A percentile compares a stretch with the other conserved stretches of the same genome.
Evolutionary conservation across 53 echinoderm and acorn worm species (phyloP).

Genomic region (Crossaster papposus): DNA sequence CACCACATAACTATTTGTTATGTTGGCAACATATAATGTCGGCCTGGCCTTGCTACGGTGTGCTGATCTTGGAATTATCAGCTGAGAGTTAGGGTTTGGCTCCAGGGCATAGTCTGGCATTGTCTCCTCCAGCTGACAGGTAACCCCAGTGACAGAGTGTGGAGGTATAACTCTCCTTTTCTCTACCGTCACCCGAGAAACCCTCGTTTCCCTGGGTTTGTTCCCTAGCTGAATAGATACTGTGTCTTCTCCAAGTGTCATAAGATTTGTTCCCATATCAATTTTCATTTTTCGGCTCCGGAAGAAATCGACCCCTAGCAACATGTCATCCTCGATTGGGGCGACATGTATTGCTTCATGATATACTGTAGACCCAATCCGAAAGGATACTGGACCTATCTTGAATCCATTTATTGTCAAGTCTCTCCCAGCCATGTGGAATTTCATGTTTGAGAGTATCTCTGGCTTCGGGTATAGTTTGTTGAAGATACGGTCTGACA

Average conservation of each 20-base stretch:
- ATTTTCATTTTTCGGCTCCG: not conserved
- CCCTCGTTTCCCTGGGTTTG: slow-evolving; percentile 9
- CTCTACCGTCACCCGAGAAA: slow-evolving; percentile 21
- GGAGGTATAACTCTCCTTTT: slow-evolving; percentile 44
- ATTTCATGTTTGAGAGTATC: not conserved
- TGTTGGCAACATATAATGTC: slow-evolving; percentile 28
- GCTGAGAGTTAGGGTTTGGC: not conserved
- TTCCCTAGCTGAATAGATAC: slow-evolving; percentile 25
- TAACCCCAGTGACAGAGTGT: slow-evolving; percentile 7
- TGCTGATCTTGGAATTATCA: slow-evolving; percentile 28
- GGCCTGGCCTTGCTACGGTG: slow-evolving; percentile 13
- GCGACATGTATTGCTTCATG: slow-evolving; percentile 3
- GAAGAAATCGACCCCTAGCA: slow-evolving; percentile 13
- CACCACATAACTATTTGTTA: slow-evolving; percentile 25
- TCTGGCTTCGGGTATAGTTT: not conserved
- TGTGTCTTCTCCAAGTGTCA: slow-evolving; percentile 26
- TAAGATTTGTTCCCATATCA: slow-evolving; percentile 26
- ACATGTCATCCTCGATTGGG: slow-evolving; percentile 3
- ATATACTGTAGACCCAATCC: slow-evolving; percentile 11
- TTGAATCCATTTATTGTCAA: not conserved
- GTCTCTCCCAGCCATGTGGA: slow-evolving; percentile 11
- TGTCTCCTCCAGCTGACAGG: not conserved
- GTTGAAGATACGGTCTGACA: not conserved
- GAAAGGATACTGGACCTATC: not conserved
- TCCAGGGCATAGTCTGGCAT: slow-evolving; percentile 12